phyloP scores from a whole-genome alignment of 2,797 vertebrate species.

The Masticophis lateralis region DNA sequence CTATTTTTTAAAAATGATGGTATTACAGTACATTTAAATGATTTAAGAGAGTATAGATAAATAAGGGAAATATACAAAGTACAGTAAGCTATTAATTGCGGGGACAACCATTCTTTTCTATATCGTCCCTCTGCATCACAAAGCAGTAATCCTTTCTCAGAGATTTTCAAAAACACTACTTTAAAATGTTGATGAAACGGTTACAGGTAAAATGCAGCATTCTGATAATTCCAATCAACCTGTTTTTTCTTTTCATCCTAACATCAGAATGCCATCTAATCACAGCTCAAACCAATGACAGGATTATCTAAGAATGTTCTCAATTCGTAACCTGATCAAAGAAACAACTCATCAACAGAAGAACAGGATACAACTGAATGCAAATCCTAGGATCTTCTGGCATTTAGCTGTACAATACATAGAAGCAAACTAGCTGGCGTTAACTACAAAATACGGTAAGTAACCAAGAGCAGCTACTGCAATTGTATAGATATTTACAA shows the following conservation, averaged over 20 bases:
- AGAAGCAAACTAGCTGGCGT: not conserved
- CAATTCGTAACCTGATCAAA: not conserved
- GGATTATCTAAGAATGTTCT: not conserved
- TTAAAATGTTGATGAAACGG: conserved; percentile 35
- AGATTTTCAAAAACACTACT: conserved; percentile 30
- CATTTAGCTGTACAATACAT: not conserved
- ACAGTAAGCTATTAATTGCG: conserved; percentile 26
- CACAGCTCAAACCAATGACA: conserved; percentile 14
- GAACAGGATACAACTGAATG: not conserved
- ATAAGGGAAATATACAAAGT: not conserved
- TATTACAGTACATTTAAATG: not conserved
- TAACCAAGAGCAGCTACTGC: not conserved
- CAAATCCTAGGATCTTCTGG: not conserved
- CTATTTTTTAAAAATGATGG: not conserved
- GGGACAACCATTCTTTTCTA: not conserved
- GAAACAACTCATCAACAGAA: not conserved
- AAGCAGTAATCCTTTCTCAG: conserved; percentile 12
- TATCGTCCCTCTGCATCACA: conserved; percentile 24
- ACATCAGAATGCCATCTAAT: not conserved
- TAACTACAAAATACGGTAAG: not conserved
- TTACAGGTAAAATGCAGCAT: conserved; percentile 38
- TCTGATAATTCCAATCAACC: conserved; percentile 27
- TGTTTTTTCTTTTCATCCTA: conserved; percentile 13
- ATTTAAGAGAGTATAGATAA: not conserved
- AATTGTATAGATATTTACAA: not conserved